These are phyloP conservation scores for Alligator sinensis DNA, from an alignment of 2,113 vertebrate genomes.

Conservation along the genomic window DNA sequence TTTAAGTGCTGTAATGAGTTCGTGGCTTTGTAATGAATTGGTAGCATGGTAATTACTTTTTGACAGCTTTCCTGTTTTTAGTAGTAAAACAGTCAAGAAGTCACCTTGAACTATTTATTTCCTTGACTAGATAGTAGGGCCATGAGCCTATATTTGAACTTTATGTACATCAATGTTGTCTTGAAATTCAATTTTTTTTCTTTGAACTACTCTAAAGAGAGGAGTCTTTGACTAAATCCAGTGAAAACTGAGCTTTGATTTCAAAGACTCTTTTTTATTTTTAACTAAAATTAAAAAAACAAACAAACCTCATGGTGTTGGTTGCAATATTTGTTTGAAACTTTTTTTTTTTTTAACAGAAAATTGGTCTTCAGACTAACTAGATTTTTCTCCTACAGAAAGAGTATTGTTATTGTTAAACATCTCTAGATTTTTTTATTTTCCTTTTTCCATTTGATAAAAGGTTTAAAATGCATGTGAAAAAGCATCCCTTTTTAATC, in stretches of 20 bases:
- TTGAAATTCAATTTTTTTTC: not conserved
- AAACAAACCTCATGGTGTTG: no score
- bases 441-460: not conserved
- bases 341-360: not conserved
- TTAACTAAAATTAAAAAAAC: not conserved
- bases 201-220: not conserved
- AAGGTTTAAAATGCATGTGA: not conserved
- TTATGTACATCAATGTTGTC: not conserved
- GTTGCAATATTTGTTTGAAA: not conserved
- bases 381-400: not conserved
- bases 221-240: not conserved
- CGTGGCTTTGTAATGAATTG: not conserved
- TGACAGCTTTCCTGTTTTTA: not conserved
- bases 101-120: not conserved
- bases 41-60: not conserved
- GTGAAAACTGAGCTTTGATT: not conserved
- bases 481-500: fast-evolving
- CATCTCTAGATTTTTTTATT: not conserved
- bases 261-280: not conserved
- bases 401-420: not conserved
- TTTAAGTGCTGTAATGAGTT: not conserved
- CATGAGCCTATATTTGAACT: not conserved
- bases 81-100: not conserved
- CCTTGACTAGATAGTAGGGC: not conserved
- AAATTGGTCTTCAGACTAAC: not conserved